Conservation (phyloP, 2,113 vertebrate genomes). For the Leucopternis melanops region DNA sequence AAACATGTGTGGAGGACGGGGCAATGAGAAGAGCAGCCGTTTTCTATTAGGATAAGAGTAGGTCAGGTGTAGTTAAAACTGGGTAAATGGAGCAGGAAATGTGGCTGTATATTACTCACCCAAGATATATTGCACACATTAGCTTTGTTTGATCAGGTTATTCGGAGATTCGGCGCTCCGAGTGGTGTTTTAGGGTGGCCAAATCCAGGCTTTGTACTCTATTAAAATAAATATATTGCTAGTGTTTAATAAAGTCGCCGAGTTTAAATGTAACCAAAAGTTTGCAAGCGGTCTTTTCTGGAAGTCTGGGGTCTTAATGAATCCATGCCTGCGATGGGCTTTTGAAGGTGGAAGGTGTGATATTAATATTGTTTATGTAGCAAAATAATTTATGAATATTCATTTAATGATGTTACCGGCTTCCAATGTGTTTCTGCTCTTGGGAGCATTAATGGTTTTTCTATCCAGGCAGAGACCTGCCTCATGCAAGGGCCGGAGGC, state of each 20-base stretch:
- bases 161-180: fast-evolving
- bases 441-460: not conserved
- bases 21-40: slow-evolving; percentile 44
- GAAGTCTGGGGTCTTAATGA: slow-evolving; percentile 19
- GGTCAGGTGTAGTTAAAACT: slow-evolving; percentile 63
- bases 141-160: slow-evolving; percentile 46
- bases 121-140: slow-evolving; percentile 60
- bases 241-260: slow-evolving; percentile 23
- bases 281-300: not conserved
- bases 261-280: not conserved
- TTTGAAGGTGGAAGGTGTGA: slow-evolving; percentile 53
- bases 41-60: slow-evolving; percentile 62
- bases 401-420: not conserved
- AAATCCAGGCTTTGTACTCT: slow-evolving; percentile 44
- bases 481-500: not conserved
- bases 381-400: slow-evolving; percentile 54
- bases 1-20: slow-evolving; percentile 35
- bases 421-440: not conserved
- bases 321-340: not conserved
- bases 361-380: not conserved
- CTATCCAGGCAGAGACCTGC: not conserved
- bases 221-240: slow-evolving; percentile 51
- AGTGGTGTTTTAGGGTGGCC: slow-evolving; percentile 53
- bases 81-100: slow-evolving; percentile 65
- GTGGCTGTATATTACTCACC: slow-evolving; percentile 45